Evolutionary conservation across 2,113 vertebrate species (phyloP), one percentile per base, ranked within the genome.

Genomic region (Hippocampus comes): DNA sequence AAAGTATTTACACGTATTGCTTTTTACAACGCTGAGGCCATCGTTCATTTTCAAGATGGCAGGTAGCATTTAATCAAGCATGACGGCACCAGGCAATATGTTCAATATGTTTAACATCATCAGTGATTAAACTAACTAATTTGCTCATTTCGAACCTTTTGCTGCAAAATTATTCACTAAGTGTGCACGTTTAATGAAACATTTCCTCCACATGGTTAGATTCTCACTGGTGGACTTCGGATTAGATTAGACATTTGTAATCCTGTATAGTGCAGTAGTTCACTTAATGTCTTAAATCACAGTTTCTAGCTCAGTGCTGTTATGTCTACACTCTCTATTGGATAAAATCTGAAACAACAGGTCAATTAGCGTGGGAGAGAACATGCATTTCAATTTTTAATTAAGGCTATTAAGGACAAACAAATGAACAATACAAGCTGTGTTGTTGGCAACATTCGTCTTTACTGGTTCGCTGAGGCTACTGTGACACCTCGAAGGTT

Each of bases 381-480:
- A 87, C 85, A 82, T 82, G 76, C 73, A 77, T 88, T 92, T 87
- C 85, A 85, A 82, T 84, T 91, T 90, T 91, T 87, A 92, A 91
- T 92, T 89, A 90, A 85, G 82, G 84, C 86, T 90, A 91, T 90
- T 92, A 92, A 77, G 75, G 81, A 67, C 79, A 78, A 86, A 83
- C 82, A 82, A 81, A 89, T 83, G 82, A 87, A 82, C 83, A 91
- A 89, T 81, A 67, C 78, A 80, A 81, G 78, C 81, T 30, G 71
- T 87, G 84, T 87, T 81, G 73, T 80, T 84, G 82, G 83, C 83
- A 86, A 71, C n/a, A 70, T 79, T 79, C 20, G 72, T 77, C 80
- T 88, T 84, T 74, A 71, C 84, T 87, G 73, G 49, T 84, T 73
- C 79, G 84, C 84, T 84, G 64, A 74, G 59, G 60, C 71, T 76